phyloP scores from a whole-genome alignment of 2,113 vertebrate species.

The Malurus melanocephalus region DNA sequence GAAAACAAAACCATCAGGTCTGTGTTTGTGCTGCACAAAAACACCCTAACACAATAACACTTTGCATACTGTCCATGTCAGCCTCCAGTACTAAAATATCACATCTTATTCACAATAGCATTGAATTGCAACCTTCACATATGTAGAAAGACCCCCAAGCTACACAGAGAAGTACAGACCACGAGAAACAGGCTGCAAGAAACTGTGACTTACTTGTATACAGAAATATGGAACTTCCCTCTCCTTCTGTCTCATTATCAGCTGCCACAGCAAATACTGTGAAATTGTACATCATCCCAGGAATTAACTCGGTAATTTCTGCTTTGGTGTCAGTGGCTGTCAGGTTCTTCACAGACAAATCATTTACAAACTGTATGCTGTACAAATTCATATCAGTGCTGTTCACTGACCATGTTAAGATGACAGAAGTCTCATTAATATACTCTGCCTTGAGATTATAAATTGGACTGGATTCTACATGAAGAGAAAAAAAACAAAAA shows the following conservation, averaged over 20 bases:
- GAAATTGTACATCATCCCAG: not conserved
- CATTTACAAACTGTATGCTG: not conserved
- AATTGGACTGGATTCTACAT: not conserved
- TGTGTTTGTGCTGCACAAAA: not conserved
- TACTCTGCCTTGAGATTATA: not conserved
- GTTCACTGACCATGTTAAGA: rapidly evolving
- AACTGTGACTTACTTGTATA: constrained; percentile 16
- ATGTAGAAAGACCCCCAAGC: rapidly evolving
- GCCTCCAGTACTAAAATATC: not conserved
- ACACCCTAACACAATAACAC: no score
- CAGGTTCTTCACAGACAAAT: rapidly evolving
- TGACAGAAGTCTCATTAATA: not conserved
- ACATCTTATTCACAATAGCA: not conserved
- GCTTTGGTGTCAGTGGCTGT: rapidly evolving
- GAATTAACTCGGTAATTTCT: rapidly evolving
- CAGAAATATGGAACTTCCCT: rapidly evolving
- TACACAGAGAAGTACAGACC: not conserved
- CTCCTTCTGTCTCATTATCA: rapidly evolving
- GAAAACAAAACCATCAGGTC: not conserved
- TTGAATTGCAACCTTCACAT: not conserved
- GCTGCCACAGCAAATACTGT: not conserved
- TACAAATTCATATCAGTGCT: rapidly evolving
- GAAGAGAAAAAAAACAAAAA: not conserved
- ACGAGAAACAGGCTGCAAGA: rapidly evolving
- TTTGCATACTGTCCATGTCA: not conserved